Percentiles rank a stretch among this genome's conserved stretches.
phyloP scores from a whole-genome alignment of 2,888 invertebrate genomes.

The Xiphydria camelus region DNA sequence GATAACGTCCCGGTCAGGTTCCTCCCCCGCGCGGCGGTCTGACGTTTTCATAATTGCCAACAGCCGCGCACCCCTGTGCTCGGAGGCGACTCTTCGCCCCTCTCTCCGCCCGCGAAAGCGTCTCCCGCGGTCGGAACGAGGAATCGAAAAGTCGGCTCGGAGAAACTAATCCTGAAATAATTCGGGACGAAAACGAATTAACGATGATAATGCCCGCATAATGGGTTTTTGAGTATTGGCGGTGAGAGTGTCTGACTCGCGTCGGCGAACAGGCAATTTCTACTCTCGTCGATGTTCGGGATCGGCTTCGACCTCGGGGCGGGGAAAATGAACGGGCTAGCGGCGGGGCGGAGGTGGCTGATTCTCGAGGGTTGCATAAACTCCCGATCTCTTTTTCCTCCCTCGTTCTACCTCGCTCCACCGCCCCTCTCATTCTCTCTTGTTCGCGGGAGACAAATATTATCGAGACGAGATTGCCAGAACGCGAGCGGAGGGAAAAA shows the following conservation, averaged over 20 bases:
- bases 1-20: slow-evolving; percentile 10
- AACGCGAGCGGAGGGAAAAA: too few species aligned
- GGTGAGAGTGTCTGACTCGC: slow-evolving; percentile 31
- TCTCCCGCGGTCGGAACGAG: not conserved
- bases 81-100: slow-evolving; percentile 4
- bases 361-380: slow-evolving; percentile 3
- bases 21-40: slow-evolving; percentile 11
- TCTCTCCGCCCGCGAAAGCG: slow-evolving; percentile 14
- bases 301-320: too few species aligned
- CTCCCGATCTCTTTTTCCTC: too few species aligned
- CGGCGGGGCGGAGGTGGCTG: slow-evolving; percentile 12
- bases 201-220: slow-evolving; percentile 41
- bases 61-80: slow-evolving; percentile 11
- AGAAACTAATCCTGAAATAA: slow-evolving; percentile 16
- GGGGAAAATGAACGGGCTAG: too few species aligned
- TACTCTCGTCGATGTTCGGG: slow-evolving; percentile 26
- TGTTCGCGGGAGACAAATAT: slow-evolving; percentile 33
- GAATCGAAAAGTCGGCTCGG: slow-evolving; percentile 15
- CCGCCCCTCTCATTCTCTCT: too few species aligned
- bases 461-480: slow-evolving; percentile 33
- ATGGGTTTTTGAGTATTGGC: slow-evolving; percentile 40
- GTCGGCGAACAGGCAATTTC: slow-evolving; percentile 41
- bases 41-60: slow-evolving; percentile 43
- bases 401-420: too few species aligned
- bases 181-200: slow-evolving; percentile 35